phyloP scores from a whole-genome alignment of 1,140 invertebrate genomes.

The Drosophila watanabei region DNA sequence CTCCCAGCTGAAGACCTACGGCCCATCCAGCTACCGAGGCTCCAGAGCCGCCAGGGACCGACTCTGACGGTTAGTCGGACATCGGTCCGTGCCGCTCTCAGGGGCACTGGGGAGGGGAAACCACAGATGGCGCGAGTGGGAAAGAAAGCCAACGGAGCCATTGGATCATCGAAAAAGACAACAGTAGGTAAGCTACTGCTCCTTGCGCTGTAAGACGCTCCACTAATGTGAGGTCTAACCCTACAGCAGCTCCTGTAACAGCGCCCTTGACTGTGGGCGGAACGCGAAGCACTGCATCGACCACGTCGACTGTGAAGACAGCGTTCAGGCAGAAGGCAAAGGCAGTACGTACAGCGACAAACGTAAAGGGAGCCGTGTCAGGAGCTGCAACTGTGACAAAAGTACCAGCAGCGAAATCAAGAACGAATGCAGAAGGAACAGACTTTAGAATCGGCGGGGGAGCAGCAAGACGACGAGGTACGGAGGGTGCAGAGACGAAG shows the following conservation, averaged over 20 bases:
- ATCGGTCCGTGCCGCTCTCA: background rate
- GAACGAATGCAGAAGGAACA: background rate
- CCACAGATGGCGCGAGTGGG: background rate
- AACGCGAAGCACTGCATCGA: background rate
- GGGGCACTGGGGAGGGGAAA: background rate
- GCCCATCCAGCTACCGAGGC: background rate
- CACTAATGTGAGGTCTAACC: background rate
- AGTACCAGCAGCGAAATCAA: background rate
- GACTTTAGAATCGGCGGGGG: background rate
- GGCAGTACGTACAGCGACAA: background rate
- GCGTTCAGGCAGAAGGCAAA: background rate
- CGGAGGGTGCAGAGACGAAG: background rate
- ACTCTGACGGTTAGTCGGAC: background rate
- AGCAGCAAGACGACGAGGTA: background rate
- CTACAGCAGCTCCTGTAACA: slow-evolving; percentile 10
- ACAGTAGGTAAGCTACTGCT: background rate
- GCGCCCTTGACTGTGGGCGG: background rate
- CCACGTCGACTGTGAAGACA: background rate
- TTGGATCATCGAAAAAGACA: background rate
- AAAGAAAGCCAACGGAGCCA: background rate
- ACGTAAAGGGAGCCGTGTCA: background rate
- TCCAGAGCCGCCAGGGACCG: slow-evolving; percentile 2
- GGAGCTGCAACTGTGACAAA: background rate
- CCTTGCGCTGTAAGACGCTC: background rate
- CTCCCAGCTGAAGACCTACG: background rate